Base-by-base conservation (phyloP, 2,888 invertebrate species). In the Patella caerulea region DNA sequence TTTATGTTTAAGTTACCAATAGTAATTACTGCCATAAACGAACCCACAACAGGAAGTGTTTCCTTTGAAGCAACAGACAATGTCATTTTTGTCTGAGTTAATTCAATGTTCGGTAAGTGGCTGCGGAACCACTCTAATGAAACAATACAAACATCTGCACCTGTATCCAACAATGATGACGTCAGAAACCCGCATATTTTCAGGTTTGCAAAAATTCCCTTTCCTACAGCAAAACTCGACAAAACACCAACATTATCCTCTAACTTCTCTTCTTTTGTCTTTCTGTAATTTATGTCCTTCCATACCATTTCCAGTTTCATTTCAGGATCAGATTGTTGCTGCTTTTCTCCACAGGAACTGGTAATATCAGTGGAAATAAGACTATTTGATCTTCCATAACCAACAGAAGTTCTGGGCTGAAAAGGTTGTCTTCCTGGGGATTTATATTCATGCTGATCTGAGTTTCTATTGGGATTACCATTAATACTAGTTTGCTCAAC, bases 261-360 rank as follows among this genome's bases (percentile, higher is more conserved):
- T 29, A 29, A 29, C 29, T 29, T 29, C 29, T 29, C 29, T 29
- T 29, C 29, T 29, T 2, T 29, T 11, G 65, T 65, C 65, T 65
- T n/a, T 11, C 7, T 65, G n/a, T 65, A 11, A 24, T 65, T 65
- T 17, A 65, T n/a, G n/a, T 65, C 65, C n/a, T 65, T 65, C 65
- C 65, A 65, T 65, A 65, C 65, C 24, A 19, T n/a, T 19, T 19
- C 65, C n/a, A 65, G 24, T 65, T 65, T 65, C 19, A 65, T 65
- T n/a, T 65, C 19, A 12, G 24, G 19, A 65, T 65, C 12, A 29
- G 29, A 29, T 29, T 29, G 29, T 2, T 29, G 29, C 29, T 2
- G 29, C 29, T 29, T 29, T 29, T 29, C 29, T 29, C 29, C 29
- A 29, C 29, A 29, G 29, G 29, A 29, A 29, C 29, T 29, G 29